phyloP scores from a whole-genome alignment of 2,888 invertebrate genomes.

The Schizaphis graminum region DNA sequence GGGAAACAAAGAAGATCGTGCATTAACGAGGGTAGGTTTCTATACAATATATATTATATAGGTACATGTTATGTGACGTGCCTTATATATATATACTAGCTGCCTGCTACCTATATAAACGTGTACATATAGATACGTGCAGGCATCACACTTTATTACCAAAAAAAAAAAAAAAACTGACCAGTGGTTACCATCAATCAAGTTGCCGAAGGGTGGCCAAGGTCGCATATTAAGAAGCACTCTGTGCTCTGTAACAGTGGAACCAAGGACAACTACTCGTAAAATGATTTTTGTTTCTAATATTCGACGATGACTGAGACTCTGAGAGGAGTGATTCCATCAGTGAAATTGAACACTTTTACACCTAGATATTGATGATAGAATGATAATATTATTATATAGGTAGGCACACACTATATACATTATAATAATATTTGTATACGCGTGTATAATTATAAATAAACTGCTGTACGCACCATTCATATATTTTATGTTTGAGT shows the following conservation, averaged over 20 bases:
- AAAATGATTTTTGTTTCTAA: constrained; percentile 51
- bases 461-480: background rate
- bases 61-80: background rate
- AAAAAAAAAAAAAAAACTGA: constrained; percentile 42
- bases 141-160: background rate
- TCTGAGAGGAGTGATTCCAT: constrained; percentile 7
- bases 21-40: constrained; percentile 35
- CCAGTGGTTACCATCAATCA: constrained; percentile 47
- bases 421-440: background rate
- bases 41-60: background rate
- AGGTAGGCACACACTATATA: background rate
- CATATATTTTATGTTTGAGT: background rate
- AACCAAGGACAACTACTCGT: constrained; percentile 58
- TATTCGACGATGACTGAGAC: background rate
- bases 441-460: background rate
- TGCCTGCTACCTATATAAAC: background rate
- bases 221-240: constrained; percentile 22
- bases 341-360: constrained; percentile 53
- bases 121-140: background rate
- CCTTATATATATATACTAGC: background rate
- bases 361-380: constrained; percentile 12
- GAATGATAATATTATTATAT: background rate
- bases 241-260: background rate
- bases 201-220: constrained; percentile 56
- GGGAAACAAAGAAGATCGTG: constrained; percentile 17